Evolutionary conservation across 2,797 vertebrate genomes (phyloP).

Genomic region (Cetoscarus ocellatus): DNA sequence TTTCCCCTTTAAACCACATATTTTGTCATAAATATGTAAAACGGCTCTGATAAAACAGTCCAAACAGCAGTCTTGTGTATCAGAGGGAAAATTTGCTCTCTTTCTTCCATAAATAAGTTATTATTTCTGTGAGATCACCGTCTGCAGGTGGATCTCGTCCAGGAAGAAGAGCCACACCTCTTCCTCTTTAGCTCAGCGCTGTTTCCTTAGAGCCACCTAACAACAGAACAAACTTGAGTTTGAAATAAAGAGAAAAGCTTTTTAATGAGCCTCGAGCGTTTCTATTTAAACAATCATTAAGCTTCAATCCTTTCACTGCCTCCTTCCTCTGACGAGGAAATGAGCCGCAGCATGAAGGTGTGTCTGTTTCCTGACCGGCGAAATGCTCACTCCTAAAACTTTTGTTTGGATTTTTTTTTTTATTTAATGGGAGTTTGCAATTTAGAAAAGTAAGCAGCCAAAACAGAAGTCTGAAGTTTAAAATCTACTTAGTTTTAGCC

Average conservation of each 20-base stretch:
- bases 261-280: constrained; percentile 39
- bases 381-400: constrained; percentile 9
- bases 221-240: constrained; percentile 62
- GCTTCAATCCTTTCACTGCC: constrained; percentile 34
- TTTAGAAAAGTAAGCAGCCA: neutral
- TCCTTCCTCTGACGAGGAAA: constrained; percentile 38
- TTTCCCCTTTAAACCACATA: no score
- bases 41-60: no score
- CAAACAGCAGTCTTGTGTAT: neutral
- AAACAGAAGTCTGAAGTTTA: no score
- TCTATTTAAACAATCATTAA: constrained; percentile 58
- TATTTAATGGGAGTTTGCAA: neutral
- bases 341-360: constrained; percentile 5
- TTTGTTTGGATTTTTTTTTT: neutral
- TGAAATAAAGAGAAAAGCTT: constrained; percentile 31
- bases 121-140: constrained; percentile 49
- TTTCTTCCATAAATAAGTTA: no score
- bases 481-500: no score
- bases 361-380: constrained; percentile 27
- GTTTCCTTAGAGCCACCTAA: constrained; percentile 76
- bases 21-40: no score
- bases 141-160: constrained; percentile 32
- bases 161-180: constrained; percentile 83
- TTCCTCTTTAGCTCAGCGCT: constrained; percentile 71
- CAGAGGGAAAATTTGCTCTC: no score